phyloP scores from a whole-genome alignment of 2,797 vertebrate genomes.

The Nothura maculosa region DNA sequence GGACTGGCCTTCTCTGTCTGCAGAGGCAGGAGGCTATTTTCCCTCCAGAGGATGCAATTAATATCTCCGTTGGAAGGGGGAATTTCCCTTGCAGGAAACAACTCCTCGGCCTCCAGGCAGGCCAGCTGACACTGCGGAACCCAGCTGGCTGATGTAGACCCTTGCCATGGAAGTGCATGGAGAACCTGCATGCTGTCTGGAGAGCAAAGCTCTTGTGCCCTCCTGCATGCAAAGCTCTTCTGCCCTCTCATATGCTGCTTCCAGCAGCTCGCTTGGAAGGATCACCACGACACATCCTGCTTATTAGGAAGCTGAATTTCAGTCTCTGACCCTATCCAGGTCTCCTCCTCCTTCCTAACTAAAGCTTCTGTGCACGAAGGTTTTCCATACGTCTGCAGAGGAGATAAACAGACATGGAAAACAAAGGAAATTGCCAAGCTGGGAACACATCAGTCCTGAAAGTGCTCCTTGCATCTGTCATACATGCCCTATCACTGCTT shows the following conservation, averaged over 20 bases:
- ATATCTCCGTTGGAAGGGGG: background rate
- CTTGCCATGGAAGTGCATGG: rapidly evolving
- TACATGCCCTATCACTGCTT: background rate
- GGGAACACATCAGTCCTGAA: background rate
- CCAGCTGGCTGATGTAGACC: background rate
- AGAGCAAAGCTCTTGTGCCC: background rate
- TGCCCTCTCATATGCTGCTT: background rate
- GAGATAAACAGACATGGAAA: background rate
- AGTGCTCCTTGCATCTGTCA: background rate
- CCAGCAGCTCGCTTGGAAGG: background rate
- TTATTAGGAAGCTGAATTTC: background rate
- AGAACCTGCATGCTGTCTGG: rapidly evolving
- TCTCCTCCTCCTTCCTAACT: background rate
- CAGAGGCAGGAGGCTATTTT: background rate
- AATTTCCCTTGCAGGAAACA: background rate
- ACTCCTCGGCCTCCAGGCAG: background rate
- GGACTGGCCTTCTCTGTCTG: background rate
- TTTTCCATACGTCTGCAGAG: background rate
- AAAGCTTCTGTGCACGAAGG: background rate
- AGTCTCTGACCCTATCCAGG: background rate
- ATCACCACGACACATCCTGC: rapidly evolving
- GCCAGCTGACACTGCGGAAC: rapidly evolving
- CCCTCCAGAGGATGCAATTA: rapidly evolving
- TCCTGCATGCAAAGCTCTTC: background rate
- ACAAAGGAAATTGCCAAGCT: background rate